phyloP scores from a whole-genome alignment of 2,113 vertebrate genomes.

The Scalopus aquaticus region DNA sequence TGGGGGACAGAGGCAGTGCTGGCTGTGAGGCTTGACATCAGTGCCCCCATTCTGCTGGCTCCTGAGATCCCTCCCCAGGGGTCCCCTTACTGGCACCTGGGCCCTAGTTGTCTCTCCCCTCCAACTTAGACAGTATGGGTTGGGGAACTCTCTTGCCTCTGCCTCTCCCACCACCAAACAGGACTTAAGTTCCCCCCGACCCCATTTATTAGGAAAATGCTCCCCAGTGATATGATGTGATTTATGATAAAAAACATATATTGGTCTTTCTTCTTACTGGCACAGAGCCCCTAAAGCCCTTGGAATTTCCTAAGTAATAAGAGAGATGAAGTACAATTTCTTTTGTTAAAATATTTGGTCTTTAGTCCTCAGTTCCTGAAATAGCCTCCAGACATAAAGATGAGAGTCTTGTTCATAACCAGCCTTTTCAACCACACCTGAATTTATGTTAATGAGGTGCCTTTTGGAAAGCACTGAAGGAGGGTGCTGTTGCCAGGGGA shows the following conservation, averaged over 20 bases:
- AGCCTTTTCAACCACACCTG: neutral
- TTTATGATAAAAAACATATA: neutral
- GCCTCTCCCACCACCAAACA: neutral
- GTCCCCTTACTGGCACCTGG: neutral
- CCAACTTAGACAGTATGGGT: neutral
- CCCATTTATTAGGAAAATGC: neutral
- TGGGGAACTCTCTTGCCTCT: neutral
- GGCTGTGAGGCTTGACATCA: neutral
- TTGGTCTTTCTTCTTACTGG: neutral
- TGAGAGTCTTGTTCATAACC: neutral
- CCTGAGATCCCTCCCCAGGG: no score
- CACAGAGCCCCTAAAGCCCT: neutral
- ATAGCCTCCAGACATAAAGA: neutral
- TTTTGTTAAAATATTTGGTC: neutral
- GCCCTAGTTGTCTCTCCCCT: neutral
- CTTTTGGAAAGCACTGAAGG: neutral
- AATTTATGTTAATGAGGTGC: neutral
- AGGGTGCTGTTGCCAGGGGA: conserved; percentile 14
- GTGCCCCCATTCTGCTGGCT: neutral
- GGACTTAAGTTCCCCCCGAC: neutral
- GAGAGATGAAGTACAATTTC: neutral
- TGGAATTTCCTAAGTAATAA: neutral
- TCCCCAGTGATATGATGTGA: neutral
- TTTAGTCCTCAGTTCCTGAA: neutral
- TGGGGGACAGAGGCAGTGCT: neutral